Conservation (phyloP, 2,113 vertebrate species). For the Columba janthina region DNA sequence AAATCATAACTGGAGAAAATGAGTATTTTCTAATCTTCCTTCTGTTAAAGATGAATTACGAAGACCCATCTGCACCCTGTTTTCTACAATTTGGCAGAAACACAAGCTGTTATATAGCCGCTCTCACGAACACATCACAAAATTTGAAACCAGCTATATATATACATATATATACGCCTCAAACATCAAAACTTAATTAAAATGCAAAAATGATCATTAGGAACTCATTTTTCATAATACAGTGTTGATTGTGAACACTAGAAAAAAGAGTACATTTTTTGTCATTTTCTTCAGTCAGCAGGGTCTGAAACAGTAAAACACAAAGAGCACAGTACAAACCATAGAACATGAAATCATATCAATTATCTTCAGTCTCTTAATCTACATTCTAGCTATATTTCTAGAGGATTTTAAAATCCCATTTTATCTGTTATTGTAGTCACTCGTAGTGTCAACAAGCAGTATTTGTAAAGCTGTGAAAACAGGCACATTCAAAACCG, state of each 20-base stretch:
- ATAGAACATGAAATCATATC: not conserved
- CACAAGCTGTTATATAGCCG: not conserved
- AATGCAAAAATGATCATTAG: slow-evolving; percentile 56
- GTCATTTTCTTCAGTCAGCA: slow-evolving; percentile 5
- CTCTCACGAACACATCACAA: not conserved
- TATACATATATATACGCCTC: slow-evolving; percentile 25
- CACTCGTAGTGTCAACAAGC: not conserved
- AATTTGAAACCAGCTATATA: slow-evolving; percentile 51
- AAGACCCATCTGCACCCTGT: not conserved
- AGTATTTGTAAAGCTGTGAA: not conserved
- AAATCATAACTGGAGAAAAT: not conserved
- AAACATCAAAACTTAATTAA: slow-evolving; percentile 57
- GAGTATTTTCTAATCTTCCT: not conserved
- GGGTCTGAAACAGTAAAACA: not conserved
- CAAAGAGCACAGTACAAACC: not conserved
- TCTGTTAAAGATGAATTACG: not conserved
- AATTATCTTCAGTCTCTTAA: not conserved
- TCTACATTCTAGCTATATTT: not conserved
- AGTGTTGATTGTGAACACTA: not conserved
- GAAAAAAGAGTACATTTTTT: slow-evolving; percentile 16
- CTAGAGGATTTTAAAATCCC: not conserved
- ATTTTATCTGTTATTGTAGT: not conserved
- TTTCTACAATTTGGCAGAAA: slow-evolving; percentile 12
- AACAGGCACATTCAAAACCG: not conserved
- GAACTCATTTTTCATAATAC: slow-evolving; percentile 35